Percentiles rank a stretch among this genome's conserved stretches.
Conservation (phyloP, 2,888 invertebrate species). For the Pelosia muscerda region DNA sequence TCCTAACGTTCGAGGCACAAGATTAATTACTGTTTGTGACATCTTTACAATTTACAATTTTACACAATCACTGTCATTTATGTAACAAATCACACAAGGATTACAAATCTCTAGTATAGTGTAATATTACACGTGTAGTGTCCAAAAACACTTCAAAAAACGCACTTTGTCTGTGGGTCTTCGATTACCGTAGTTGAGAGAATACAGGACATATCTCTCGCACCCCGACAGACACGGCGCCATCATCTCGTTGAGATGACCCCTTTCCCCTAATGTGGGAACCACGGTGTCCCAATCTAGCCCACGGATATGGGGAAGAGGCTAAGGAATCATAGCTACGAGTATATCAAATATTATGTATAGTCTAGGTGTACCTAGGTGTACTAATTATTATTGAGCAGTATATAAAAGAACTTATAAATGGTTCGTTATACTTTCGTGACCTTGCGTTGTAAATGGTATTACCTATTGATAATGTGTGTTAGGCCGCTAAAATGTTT, state of each 20-base stretch:
- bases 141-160: no score
- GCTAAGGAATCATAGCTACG: conserved; percentile 16
- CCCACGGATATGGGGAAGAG: not conserved
- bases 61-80: not conserved
- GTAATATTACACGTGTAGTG: not conserved
- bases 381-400: conserved; percentile 35
- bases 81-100: not conserved
- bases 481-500: conserved; percentile 51
- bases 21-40: not conserved
- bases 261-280: no score
- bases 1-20: not conserved
- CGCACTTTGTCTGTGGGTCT: no score
- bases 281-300: no score
- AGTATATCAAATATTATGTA: conserved; percentile 5
- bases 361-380: no score
- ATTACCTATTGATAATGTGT: conserved; percentile 38
- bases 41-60: not conserved
- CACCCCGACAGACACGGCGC: no score
- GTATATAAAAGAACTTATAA: conserved; percentile 41
- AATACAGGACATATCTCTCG: no score
- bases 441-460: conserved; percentile 62
- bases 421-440: conserved; percentile 50
- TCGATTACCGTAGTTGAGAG: no score
- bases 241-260: no score
- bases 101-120: not conserved